Base-by-base conservation (phyloP, 2,797 vertebrate genomes). In the Picus viridis region DNA sequence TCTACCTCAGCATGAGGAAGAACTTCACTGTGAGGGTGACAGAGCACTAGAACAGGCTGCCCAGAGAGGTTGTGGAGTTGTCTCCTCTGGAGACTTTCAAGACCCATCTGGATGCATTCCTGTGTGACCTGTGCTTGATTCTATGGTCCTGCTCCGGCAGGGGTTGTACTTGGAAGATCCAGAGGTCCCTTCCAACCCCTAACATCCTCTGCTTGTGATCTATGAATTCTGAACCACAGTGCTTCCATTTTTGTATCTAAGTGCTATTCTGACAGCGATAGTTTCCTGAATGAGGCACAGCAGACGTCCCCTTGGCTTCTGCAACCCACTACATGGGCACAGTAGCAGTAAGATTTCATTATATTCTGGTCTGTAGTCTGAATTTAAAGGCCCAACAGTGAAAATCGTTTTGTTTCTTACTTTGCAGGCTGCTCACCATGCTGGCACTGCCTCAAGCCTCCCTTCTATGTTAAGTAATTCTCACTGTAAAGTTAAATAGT, bases 401-500 rank as follows among this genome's bases (percentile, higher is more conserved):
- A 57, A 88, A 83, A 86, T 27, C 30, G 26, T 16, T 71, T 41
- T 68, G 32, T 67, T 90, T 91, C 63, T 79, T 43, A 77, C 41
- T 75, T 29, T 77, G 39, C 58, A 49, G 70, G 24, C 47, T 88
- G 34, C 63, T 67, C 54, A 4, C 74, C 70, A 36, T 26, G 47
- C 54, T 88, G 54, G 58, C 5, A 24, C 68, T 87, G 89, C 13
- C 23, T 94, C 79, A 86, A 76, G 63, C 69, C 70, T 93, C 86
- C 63, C 70, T 88, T 91, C 92, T 89, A 69, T 18, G 13, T 93
- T 86, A 76, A 61, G 73, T 80, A 88, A 65, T 71, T 85, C 41
- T 77, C 78, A 76, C 51, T 74, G 59, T 27, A 74, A 71, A 61
- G 32, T 30, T 83, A 68, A 94, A 94, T 65, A 87, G 69, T 17